Evolutionary conservation across 2,113 vertebrate genomes (phyloP).

Genomic region (Scatophagus argus): DNA sequence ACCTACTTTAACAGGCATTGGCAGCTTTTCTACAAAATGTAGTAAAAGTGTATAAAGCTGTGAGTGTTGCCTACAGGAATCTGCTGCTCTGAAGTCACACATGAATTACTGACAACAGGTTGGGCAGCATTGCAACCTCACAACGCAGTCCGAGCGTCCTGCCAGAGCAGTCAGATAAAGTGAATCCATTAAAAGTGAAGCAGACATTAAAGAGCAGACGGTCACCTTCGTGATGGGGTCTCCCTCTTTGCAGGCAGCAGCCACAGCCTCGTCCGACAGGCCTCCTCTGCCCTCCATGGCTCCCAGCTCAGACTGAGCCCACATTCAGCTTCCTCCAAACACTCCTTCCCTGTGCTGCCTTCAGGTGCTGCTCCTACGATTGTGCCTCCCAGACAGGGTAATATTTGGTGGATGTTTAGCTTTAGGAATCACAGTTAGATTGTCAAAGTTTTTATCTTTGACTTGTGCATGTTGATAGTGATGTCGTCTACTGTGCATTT

Average conservation of each 20-base stretch:
- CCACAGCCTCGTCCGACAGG: constrained; percentile 30
- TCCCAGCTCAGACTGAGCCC: background rate
- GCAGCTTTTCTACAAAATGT: background rate
- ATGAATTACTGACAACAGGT: constrained; percentile 2
- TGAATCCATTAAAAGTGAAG: background rate
- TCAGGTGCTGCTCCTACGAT: constrained; percentile 16
- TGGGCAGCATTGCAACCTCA: constrained; percentile 7
- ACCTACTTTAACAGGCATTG: background rate
- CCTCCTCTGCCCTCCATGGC: constrained; percentile 32
- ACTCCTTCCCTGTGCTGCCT: constrained; percentile 26
- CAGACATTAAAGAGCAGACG: background rate
- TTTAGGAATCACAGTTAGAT: background rate
- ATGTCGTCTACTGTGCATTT: no score
- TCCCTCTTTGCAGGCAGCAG: constrained; percentile 51
- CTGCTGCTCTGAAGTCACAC: background rate
- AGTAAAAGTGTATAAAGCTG: background rate
- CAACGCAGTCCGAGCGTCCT: background rate
- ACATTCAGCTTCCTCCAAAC: background rate
- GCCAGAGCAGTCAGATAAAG: background rate
- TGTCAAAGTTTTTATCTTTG: no score
- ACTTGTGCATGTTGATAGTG: no score
- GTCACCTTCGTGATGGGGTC: constrained; percentile 54
- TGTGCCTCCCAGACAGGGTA: no score
- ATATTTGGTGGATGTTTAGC: no score
- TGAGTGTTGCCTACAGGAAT: background rate